These are phyloP conservation scores for Bombylius major DNA, from an alignment of 2,888 invertebrate genomes.

Conservation along the genomic window DNA sequence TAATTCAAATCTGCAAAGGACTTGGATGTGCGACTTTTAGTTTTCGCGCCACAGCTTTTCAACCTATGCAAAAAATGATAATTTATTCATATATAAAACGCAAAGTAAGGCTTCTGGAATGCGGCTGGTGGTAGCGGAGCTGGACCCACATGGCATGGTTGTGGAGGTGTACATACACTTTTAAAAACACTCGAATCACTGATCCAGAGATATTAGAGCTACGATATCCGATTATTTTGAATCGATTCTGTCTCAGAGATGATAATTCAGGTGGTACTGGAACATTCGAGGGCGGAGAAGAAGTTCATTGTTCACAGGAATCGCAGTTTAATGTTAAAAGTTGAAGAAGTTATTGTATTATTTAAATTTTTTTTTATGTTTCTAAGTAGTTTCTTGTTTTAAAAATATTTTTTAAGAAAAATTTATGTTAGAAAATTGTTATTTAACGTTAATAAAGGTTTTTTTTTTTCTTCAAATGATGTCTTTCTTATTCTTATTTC, in stretches of 20 bases:
- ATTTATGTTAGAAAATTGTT: too few relatives aligned
- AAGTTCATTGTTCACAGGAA: slow-evolving; percentile 70
- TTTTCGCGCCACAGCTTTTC: too few relatives aligned
- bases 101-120: too few relatives aligned
- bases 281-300: slow-evolving; percentile 70
- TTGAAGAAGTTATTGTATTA: too few relatives aligned
- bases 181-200: slow-evolving; percentile 99
- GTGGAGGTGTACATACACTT: slow-evolving; percentile 91
- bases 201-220: slow-evolving; percentile 93
- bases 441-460: neutral
- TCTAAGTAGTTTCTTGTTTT: neutral
- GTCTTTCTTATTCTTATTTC: neutral
- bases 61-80: too few relatives aligned
- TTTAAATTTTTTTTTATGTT: neutral
- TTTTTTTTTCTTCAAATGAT: neutral
- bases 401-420: too few relatives aligned
- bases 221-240: slow-evolving; percentile 83
- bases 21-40: too few relatives aligned
- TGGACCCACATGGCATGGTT: slow-evolving; percentile 83
- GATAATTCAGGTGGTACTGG: slow-evolving; percentile 67
- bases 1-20: too few relatives aligned
- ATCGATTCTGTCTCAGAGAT: slow-evolving; percentile 62
- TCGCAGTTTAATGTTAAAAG: slow-evolving; percentile 41
- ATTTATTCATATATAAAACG: too few relatives aligned
- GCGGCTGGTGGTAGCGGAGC: slow-evolving; percentile 97